phyloP scores from a whole-genome alignment of 2,797 vertebrate species.

The Danio choprae region DNA sequence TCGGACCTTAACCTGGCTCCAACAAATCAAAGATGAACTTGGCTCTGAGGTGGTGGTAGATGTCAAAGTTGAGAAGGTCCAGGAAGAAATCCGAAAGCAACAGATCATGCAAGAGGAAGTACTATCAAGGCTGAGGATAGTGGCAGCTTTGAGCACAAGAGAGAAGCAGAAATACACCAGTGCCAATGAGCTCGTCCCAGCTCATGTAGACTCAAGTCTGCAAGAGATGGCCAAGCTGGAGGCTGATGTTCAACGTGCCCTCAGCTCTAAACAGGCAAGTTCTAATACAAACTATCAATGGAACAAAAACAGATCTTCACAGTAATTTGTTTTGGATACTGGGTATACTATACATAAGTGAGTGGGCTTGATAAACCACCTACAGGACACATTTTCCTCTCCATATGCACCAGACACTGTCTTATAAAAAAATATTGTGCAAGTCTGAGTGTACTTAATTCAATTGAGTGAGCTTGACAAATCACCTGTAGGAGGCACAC shows the following conservation, averaged over 20 bases:
- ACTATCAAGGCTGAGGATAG: conserved; percentile 92
- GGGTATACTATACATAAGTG: too few relatives aligned
- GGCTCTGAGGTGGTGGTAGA: conserved; percentile 83
- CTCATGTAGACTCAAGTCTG: conserved; percentile 85
- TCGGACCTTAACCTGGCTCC: conserved; percentile 89
- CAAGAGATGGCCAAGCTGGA: conserved; percentile 90
- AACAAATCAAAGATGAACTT: conserved; percentile 86
- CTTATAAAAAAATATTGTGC: too few relatives aligned
- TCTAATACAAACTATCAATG: neutral
- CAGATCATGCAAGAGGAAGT: conserved; percentile 98
- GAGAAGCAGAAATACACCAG: conserved; percentile 88
- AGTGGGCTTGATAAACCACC: too few relatives aligned
- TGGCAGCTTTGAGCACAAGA: conserved; percentile 89
- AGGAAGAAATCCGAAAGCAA: conserved; percentile 95
- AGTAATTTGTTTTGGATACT: neutral
- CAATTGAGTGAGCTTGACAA: too few relatives aligned
- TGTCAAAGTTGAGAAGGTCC: conserved; percentile 87
- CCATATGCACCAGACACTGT: too few relatives aligned
- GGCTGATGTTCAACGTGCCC: conserved; percentile 85
- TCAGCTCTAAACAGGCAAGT: conserved; percentile 87
- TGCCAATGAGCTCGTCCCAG: conserved; percentile 90
- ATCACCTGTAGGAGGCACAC: too few relatives aligned
- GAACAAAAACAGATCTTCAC: neutral
- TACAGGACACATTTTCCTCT: too few relatives aligned
- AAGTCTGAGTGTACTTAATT: too few relatives aligned